Evolutionary conservation across 2,888 invertebrate species (phyloP), one percentile per base, ranked within the genome.

Genomic region (Drosophila macrospina): DNA sequence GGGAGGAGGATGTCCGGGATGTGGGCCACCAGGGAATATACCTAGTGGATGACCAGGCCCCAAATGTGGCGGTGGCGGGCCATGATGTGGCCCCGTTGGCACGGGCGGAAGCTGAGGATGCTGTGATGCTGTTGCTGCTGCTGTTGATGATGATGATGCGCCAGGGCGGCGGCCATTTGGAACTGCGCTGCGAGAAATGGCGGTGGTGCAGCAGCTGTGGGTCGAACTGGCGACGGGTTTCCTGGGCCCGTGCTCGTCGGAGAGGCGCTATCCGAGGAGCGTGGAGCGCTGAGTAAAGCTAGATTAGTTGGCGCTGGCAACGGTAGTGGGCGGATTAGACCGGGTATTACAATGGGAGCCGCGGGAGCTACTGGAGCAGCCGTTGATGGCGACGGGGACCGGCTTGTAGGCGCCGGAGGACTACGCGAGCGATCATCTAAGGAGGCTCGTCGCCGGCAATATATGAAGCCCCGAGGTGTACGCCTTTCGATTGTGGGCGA

Each of bases 131-230:
- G 84, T 11, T 89, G 89, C 47, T 91, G 91, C 39, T 94, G 90
- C 45, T 86, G 90, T 42, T 91, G 91, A 44, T 91, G 91, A 62
- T 91, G 91, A 52, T 94, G 94, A 56, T 94, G 94, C 4, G 94
- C 94, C 11, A 96, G 92, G 10, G 96, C 96, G 39, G 96, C 97
- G 7, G 97, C 96, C 51, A 96, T 96, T 92, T 96, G 96, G 91
- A 96, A 96, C 90, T 97, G 96, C 66, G 96, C 96, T 69, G 95
- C 95, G 89, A 93, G 92, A 92, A 94, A 93, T 92, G 95, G 92
- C 89, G 95, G 93, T 1, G 88, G 85, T 1, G 66, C 64, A 6
- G 66, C 68, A 11, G 68, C 81, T 36, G 74, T 79, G 50, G 85
- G 71, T 0, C 87, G 69, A 0, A 81, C 60, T 13, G 73, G 78